Evolutionary conservation across 1,140 invertebrate species (phyloP), one percentile per base, ranked within the genome.

Genomic region (Dendrolimus kikuchii): DNA sequence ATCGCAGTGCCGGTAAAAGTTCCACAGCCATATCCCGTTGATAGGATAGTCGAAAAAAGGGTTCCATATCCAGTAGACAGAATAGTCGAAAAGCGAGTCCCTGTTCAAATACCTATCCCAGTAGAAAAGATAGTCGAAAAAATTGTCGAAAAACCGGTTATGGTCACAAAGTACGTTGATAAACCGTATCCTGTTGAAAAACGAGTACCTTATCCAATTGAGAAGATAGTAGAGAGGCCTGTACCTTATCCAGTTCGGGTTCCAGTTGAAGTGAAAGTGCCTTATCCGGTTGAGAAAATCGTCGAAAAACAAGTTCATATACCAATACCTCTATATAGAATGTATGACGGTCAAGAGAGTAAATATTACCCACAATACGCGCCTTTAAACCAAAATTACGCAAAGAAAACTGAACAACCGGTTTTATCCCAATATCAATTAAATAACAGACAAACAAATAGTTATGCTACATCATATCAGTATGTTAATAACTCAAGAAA

Each of bases 161-260:
- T 81, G 53, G 86, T 87, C 5, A 89, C 81, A 38, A 88, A 88
- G 59, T 88, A 87, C 53, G 62, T 89, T 2, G 81, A 89, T 39
- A 88, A 87, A 70, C 86, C 80, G 4, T 87, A 86, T 47, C 83
- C 87, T 0, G 86, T 89, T 5, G 83, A 87, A 65, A 85, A 77
- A 42, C 65, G 68, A 52, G 74, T 87, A 0, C 86, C 87, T 4
- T 89, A 90, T 64, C 88, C 89, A 0, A 80, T 90, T 0, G 79
- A 84, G 45, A 82, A 71, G 53, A 81, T 84, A 7, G 74, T 87
- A 3, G 83, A 87, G 54, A 86, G 79, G 67, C 88, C 76, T 76
- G 81, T 87, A 45, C 90, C 89, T 5, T 89, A 89, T 62, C 78
- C 86, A 2, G 77, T 91, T 0, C 84, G 91, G 55, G 78, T 89